These are phyloP conservation scores for Neocrepidodera transversa DNA, from an alignment of 2,888 invertebrate genomes.

Conservation along the genomic window DNA sequence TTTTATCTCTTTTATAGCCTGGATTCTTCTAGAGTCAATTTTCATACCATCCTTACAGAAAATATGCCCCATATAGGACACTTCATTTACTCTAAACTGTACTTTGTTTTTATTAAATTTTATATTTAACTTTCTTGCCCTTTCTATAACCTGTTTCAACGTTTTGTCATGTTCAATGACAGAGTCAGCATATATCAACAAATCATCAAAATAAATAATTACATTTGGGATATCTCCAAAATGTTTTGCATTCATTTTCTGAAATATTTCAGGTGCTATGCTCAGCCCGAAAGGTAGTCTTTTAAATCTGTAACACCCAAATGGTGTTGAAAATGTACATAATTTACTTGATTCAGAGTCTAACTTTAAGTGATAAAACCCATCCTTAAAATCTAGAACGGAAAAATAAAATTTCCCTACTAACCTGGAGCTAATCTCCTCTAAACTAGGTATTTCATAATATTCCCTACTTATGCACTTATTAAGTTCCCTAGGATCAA, in stretches of 20 bases:
- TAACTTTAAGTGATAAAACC: conserved; percentile 25
- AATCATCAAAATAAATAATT: conserved; percentile 1
- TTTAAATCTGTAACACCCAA: conserved; percentile 16
- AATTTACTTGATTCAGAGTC: conserved; percentile 18
- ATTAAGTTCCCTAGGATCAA: conserved; percentile 14
- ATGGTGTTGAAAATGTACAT: conserved; percentile 17
- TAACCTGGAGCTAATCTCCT: conserved; percentile 15
- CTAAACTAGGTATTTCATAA: conserved; percentile 25
- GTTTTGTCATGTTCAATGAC: background rate
- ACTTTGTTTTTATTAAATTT: conserved; percentile 41
- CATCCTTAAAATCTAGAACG: conserved; percentile 28
- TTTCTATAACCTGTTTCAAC: background rate
- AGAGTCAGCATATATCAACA: background rate
- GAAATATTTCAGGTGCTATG: conserved; percentile 30
- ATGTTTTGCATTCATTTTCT: conserved; percentile 37
- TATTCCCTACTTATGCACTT: conserved; percentile 10
- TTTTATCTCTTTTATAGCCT: conserved; percentile 22
- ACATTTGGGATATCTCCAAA: conserved; percentile 23
- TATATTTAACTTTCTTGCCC: conserved; percentile 18
- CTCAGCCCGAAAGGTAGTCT: conserved; percentile 17
- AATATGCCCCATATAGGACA: conserved; percentile 37
- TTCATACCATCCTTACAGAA: conserved; percentile 21
- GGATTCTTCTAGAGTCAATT: conserved; percentile 22
- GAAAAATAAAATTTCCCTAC: conserved; percentile 22
- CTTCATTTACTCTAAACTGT: conserved; percentile 35